phyloP scores from a whole-genome alignment of 2,888 invertebrate genomes.

The Philaethria dido region DNA sequence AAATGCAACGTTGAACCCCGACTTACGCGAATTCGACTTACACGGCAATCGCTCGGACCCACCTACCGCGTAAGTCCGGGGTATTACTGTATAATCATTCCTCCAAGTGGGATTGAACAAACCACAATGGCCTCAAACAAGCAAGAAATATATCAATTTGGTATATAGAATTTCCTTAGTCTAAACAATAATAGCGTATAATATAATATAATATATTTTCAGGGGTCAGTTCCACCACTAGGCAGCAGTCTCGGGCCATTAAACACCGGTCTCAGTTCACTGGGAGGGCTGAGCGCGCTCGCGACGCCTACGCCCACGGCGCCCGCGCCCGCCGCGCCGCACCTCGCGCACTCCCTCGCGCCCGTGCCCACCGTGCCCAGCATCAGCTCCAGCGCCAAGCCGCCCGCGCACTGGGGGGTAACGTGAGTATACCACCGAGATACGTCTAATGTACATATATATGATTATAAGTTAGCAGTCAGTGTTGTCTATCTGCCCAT shows the following conservation, averaged over 20 bases:
- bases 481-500: too few species aligned
- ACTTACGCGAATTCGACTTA: too few species aligned
- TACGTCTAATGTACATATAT: not conserved
- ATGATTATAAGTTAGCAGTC: too few species aligned
- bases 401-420: conserved; percentile 81
- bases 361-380: conserved; percentile 80
- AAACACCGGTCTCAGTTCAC: conserved; percentile 53
- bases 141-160: not conserved
- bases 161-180: not conserved
- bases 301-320: conserved; percentile 76
- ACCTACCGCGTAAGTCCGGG: too few species aligned
- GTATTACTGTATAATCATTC: too few species aligned
- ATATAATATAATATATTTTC: too few species aligned
- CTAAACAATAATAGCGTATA: too few species aligned
- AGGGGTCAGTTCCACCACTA: conserved; percentile 55
- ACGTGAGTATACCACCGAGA: conserved; percentile 70
- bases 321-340: conserved; percentile 69
- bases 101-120: too few species aligned
- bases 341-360: conserved; percentile 77
- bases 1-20: too few species aligned
- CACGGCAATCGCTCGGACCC: too few species aligned
- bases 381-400: conserved; percentile 78
- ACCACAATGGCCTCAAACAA: too few species aligned
- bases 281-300: conserved; percentile 64
- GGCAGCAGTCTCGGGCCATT: conserved; percentile 62